phyloP scores from a whole-genome alignment of 2,797 vertebrate genomes.

The Coregonus ussuriensis region DNA sequence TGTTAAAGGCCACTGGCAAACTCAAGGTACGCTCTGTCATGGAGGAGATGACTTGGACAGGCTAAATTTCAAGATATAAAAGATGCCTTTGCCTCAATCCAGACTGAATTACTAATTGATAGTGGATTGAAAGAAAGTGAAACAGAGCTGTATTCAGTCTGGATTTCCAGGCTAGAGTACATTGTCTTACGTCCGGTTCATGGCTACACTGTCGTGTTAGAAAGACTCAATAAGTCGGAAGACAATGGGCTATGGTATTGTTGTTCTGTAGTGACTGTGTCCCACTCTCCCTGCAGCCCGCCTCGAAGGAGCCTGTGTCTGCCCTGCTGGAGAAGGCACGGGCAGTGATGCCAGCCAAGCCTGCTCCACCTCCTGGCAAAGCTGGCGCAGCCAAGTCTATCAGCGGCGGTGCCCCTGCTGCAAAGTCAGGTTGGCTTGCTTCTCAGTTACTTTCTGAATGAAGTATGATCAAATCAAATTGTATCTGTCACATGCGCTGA shows the following conservation, averaged over 20 bases:
- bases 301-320: conserved; percentile 94
- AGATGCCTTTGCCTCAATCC: neutral
- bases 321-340: conserved; percentile 94
- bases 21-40: conserved; percentile 81
- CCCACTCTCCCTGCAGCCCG: conserved; percentile 70
- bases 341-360: conserved; percentile 91
- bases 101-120: neutral
- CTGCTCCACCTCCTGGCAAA: conserved; percentile 77
- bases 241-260: neutral
- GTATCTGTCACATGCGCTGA: too few species aligned
- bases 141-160: neutral
- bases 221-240: too few species aligned
- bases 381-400: conserved; percentile 72
- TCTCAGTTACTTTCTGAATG: neutral
- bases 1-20: conserved; percentile 90
- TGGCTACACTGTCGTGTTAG: too few species aligned
- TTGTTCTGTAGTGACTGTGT: neutral
- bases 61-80: neutral
- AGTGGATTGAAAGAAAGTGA: neutral
- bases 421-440: conserved; percentile 74
- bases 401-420: conserved; percentile 48
- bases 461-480: neutral
- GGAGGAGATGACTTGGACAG: neutral
- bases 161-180: neutral
- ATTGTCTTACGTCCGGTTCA: neutral